Percentiles rank a stretch among this genome's conserved stretches.
Evolutionary conservation across 1,140 invertebrate species (phyloP).

Genomic region (Chionoecetes opilio): DNA sequence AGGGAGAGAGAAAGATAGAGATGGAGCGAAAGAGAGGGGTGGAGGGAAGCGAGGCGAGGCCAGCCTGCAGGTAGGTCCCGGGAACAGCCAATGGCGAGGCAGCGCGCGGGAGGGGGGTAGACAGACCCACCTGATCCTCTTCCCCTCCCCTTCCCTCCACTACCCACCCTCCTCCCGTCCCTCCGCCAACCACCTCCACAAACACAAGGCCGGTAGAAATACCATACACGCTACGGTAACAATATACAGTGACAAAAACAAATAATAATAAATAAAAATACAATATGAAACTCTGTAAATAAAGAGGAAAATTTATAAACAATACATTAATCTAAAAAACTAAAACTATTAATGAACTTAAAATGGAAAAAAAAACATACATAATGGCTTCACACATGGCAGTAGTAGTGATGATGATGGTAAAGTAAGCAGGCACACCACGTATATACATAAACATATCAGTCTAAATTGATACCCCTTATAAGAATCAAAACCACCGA

Average conservation of each 20-base stretch:
- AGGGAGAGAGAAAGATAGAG: conserved; percentile 2
- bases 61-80: conserved; percentile 22
- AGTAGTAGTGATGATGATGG: no score
- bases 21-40: not conserved
- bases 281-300: not conserved
- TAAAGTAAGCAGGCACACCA: no score
- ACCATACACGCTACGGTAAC: not conserved
- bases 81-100: not conserved
- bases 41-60: not conserved
- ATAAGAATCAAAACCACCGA: no score
- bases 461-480: no score
- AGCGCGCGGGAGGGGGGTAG: not conserved
- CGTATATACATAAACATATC: no score
- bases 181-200: not conserved
- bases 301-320: no score
- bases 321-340: no score
- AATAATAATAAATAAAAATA: not conserved
- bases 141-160: not conserved
- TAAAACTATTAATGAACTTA: no score
- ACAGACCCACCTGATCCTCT: conserved; percentile 1
- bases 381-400: no score
- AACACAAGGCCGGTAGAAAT: not conserved
- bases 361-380: no score
- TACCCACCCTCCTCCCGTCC: not conserved
- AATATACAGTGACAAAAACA: not conserved